phyloP scores from a whole-genome alignment of 2,113 vertebrate genomes.

The Phasianus colchicus region DNA sequence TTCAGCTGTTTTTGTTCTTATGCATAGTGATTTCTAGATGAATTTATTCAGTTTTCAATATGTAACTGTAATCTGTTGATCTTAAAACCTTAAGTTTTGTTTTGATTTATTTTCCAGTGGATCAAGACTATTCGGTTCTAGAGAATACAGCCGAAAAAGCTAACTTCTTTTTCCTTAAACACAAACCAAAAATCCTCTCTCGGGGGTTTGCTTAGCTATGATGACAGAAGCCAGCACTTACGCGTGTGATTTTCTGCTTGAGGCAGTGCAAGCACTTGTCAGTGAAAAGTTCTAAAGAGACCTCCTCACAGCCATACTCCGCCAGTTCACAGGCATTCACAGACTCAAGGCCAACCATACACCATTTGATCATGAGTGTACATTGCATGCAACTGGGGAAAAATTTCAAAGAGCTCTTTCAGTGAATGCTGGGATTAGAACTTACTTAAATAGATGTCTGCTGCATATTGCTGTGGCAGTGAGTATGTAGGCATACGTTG shows the following conservation, averaged over 20 bases:
- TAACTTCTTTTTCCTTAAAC: conserved; percentile 53
- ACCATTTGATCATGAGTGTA: background rate
- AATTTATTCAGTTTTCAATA: background rate
- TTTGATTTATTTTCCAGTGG: background rate
- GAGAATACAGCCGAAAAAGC: background rate
- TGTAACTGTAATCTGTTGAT: background rate
- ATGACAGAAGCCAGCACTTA: conserved; percentile 33
- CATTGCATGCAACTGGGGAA: background rate
- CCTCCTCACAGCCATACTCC: conserved; percentile 29
- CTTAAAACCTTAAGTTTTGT: background rate
- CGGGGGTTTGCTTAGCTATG: conserved; percentile 13
- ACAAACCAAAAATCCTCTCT: conserved; percentile 29
- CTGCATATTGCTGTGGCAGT: background rate
- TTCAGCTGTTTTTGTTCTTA: background rate
- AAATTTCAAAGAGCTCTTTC: conserved; percentile 14
- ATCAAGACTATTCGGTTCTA: background rate
- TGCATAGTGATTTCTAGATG: background rate
- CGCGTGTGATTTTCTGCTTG: conserved; percentile 53
- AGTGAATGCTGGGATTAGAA: background rate
- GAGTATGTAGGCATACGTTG: background rate
- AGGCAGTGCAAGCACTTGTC: conserved; percentile 56
- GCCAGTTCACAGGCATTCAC: background rate
- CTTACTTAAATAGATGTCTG: background rate
- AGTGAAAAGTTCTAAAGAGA: conserved; percentile 41
- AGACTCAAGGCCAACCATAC: background rate